These are phyloP conservation scores for Uropsilus gracilis DNA, from an alignment of 2,113 vertebrate species.

Conservation along the genomic window DNA sequence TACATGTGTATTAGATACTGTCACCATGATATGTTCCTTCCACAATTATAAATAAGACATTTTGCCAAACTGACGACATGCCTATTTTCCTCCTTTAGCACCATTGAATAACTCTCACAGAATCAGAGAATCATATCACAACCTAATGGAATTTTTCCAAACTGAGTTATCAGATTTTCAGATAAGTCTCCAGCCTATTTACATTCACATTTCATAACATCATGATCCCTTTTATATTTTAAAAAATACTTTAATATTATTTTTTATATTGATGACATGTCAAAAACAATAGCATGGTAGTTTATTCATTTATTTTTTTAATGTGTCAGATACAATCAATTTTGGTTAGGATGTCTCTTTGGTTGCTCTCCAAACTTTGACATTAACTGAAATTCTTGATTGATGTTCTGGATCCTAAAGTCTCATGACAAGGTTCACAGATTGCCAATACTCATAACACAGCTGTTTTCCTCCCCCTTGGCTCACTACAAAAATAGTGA, in stretches of 20 bases:
- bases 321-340: background rate
- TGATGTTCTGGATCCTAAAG: background rate
- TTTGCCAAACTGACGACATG: background rate
- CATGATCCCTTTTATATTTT: background rate
- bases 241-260: background rate
- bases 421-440: background rate
- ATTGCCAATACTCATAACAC: background rate
- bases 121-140: background rate
- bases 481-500: background rate
- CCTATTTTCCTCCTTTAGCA: background rate
- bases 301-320: background rate
- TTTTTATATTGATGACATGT: background rate
- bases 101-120: background rate
- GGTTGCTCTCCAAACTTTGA: background rate
- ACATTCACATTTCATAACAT: background rate
- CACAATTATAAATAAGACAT: background rate
- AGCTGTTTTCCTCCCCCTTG: background rate
- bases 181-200: background rate
- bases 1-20: background rate
- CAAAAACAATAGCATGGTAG: background rate
- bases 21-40: background rate
- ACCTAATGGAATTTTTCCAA: background rate
- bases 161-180: background rate
- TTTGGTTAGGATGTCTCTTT: background rate
- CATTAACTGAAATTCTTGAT: constrained; percentile 35